A percentile compares a stretch with the other conserved stretches of the same genome.
Evolutionary conservation across 2,113 vertebrate species (phyloP).

Genomic region (Marmota flaviventris): DNA sequence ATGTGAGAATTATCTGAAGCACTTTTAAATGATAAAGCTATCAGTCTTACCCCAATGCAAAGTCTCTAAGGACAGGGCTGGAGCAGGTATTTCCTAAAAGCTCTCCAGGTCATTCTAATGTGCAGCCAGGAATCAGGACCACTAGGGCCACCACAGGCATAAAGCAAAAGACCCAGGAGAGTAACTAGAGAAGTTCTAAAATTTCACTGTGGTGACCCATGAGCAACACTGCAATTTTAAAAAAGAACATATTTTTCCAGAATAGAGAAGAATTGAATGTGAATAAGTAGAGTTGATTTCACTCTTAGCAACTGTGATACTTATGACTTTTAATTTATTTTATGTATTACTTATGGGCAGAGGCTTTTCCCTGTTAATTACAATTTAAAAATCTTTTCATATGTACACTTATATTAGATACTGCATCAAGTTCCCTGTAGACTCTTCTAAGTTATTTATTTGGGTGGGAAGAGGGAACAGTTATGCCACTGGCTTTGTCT

Average conservation of each 20-base stretch:
- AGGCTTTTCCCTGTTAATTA: background rate
- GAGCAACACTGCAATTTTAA: background rate
- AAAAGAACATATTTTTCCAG: background rate
- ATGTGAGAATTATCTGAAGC: background rate
- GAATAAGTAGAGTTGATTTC: background rate
- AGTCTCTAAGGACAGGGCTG: background rate
- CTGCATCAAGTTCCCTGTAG: background rate
- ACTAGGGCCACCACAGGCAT: accelerated
- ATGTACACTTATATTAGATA: background rate
- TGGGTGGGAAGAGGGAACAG: slow-evolving; percentile 19
- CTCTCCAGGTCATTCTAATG: background rate
- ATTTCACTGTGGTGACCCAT: background rate
- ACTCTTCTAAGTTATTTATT: slow-evolving; percentile 58
- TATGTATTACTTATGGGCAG: background rate
- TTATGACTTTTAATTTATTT: background rate
- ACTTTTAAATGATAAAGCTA: background rate
- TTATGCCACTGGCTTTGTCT: slow-evolving; percentile 48
- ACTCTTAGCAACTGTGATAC: background rate
- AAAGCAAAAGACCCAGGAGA: background rate
- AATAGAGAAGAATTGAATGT: background rate
- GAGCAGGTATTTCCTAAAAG: background rate
- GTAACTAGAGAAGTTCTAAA: background rate
- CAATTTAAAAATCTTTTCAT: background rate
- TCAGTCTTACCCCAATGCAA: too few relatives aligned
- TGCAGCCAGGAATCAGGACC: background rate